Evolutionary conservation across 2,888 invertebrate genomes (phyloP).

Genomic region (Cataglyphis albicans): DNA sequence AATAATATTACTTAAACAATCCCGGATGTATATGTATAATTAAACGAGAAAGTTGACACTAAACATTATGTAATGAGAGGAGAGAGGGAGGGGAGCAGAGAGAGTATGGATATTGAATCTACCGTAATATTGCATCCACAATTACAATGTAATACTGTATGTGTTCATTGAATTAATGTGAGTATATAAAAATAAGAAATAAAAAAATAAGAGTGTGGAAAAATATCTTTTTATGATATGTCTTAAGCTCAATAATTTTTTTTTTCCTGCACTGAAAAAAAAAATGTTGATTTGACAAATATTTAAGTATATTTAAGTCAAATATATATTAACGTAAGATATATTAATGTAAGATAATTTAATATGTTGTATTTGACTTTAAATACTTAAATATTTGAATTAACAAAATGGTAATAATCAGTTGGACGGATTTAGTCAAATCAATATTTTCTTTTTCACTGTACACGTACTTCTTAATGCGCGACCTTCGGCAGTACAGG

Average conservation of each 20-base stretch:
- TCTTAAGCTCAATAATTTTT: too few species aligned
- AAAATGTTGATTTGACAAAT: too few species aligned
- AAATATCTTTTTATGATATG: too few species aligned
- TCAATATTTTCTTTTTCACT: too few species aligned
- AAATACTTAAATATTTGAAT: too few species aligned
- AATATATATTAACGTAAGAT: too few species aligned
- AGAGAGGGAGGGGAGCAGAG: conserved; percentile 12
- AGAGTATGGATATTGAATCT: conserved; percentile 60
- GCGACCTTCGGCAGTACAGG: conserved; percentile 88
- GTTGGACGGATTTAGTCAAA: too few species aligned
- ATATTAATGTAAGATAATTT: too few species aligned
- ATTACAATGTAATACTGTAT: conserved; percentile 15
- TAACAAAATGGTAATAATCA: too few species aligned
- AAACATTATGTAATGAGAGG: conserved; percentile 76
- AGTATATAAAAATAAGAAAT: not conserved
- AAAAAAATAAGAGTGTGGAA: not conserved
- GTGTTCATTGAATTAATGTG: conserved; percentile 19
- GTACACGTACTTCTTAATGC: conserved; percentile 88
- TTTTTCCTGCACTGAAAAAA: too few species aligned
- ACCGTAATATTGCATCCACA: conserved; percentile 55
- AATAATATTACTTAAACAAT: not conserved
- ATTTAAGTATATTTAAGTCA: too few species aligned
- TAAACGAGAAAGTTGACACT: conserved; percentile 82
- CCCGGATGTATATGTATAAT: conserved; percentile 60
- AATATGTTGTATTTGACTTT: too few species aligned